Conservation (phyloP, 2,888 invertebrate species). For the Agapetus fuscipes region DNA sequence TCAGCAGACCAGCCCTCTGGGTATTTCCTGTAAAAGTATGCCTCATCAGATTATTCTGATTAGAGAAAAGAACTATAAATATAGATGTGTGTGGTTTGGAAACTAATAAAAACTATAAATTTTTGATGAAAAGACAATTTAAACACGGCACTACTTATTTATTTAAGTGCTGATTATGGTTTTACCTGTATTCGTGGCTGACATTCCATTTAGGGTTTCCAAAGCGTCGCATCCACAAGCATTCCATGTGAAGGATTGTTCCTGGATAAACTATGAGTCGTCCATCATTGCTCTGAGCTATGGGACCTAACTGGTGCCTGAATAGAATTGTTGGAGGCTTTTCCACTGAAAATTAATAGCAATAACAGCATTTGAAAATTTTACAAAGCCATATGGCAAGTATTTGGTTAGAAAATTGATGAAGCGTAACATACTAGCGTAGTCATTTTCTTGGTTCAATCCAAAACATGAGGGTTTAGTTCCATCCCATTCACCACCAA, state of each 20-base stretch:
- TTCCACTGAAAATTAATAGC: slow-evolving; percentile 51
- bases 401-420: not conserved
- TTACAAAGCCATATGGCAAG: not conserved
- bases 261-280: slow-evolving; percentile 79
- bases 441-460: slow-evolving; percentile 77
- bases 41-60: too few relatives aligned
- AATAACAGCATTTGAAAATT: too few relatives aligned
- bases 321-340: slow-evolving; percentile 79
- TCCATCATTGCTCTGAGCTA: slow-evolving; percentile 80
- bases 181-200: slow-evolving; percentile 52
- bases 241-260: slow-evolving; percentile 79
- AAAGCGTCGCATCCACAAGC: slow-evolving; percentile 77
- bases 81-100: too few relatives aligned
- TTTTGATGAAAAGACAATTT: too few relatives aligned
- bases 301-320: slow-evolving; percentile 71
- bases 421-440: slow-evolving; percentile 55
- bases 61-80: too few relatives aligned
- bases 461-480: slow-evolving; percentile 69
- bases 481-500: slow-evolving; percentile 75
- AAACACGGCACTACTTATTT: too few relatives aligned
- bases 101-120: too few relatives aligned
- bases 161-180: not conserved
- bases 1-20: slow-evolving; percentile 78
- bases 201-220: slow-evolving; percentile 81
- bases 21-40: slow-evolving; percentile 59